phyloP scores from a whole-genome alignment of 2,888 invertebrate genomes.

The Leptura quadrifasciata region DNA sequence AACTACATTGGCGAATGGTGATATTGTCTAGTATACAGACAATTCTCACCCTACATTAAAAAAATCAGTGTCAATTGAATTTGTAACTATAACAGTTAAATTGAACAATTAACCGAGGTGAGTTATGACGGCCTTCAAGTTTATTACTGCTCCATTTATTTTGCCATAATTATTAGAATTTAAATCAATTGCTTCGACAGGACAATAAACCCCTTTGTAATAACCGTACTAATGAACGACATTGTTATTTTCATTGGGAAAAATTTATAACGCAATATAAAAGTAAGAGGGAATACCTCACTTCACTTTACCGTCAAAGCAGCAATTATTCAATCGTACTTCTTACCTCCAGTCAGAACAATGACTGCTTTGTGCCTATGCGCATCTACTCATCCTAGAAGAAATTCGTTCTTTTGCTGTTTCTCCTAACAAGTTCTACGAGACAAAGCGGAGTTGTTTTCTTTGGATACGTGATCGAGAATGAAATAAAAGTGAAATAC shows the following conservation, averaged over 20 bases:
- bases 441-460: constrained; percentile 22
- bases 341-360: constrained; percentile 11
- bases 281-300: constrained; percentile 15
- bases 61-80: neutral
- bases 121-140: constrained; percentile 22
- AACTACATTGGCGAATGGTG: too few species aligned
- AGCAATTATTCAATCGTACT: neutral
- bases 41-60: too few species aligned
- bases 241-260: constrained; percentile 16
- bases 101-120: constrained; percentile 28
- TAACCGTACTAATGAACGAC: constrained; percentile 19
- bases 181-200: constrained; percentile 16
- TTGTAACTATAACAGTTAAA: constrained; percentile 14
- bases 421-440: constrained; percentile 14
- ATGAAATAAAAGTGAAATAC: constrained; percentile 33
- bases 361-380: neutral
- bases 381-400: constrained; percentile 25
- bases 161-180: neutral
- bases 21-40: too few species aligned
- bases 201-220: constrained; percentile 31
- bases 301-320: neutral
- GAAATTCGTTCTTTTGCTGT: constrained; percentile 28
- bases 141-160: constrained; percentile 27
- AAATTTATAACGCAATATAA: constrained; percentile 21
- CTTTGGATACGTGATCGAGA: constrained; percentile 24